These are phyloP conservation scores for Latrodectus elegans DNA, from an alignment of 2,888 invertebrate species.

Conservation along the genomic window DNA sequence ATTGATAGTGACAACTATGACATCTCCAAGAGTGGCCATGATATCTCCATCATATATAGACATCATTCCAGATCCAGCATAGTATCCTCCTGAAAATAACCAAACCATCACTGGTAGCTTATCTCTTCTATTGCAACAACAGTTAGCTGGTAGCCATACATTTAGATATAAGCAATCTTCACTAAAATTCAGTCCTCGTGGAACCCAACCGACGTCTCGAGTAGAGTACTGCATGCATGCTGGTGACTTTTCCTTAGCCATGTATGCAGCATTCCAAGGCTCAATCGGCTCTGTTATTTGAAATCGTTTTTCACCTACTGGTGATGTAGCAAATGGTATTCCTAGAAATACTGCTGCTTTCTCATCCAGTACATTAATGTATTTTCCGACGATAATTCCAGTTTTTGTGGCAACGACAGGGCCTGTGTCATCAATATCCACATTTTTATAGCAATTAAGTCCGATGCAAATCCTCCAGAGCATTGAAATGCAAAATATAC, in stretches of 20 bases:
- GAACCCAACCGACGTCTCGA: slow-evolving; percentile 66
- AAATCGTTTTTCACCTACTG: slow-evolving; percentile 70
- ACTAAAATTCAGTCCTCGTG: slow-evolving; percentile 13
- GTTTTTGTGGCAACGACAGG: no score
- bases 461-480: no score
- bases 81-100: slow-evolving; percentile 74
- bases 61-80: slow-evolving; percentile 72
- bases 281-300: slow-evolving; percentile 77
- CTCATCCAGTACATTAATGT: neutral
- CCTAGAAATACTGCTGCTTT: slow-evolving; percentile 69
- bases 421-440: no score
- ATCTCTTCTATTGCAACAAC: slow-evolving; percentile 75
- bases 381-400: neutral
- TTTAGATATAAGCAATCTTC: slow-evolving; percentile 90
- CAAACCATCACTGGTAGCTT: slow-evolving; percentile 81
- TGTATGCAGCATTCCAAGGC: slow-evolving; percentile 79
- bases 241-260: slow-evolving; percentile 62
- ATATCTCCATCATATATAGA: slow-evolving; percentile 77
- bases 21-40: slow-evolving; percentile 76
- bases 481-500: no score
- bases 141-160: slow-evolving; percentile 82
- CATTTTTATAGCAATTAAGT: no score
- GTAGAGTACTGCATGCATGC: slow-evolving; percentile 72
- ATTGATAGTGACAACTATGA: slow-evolving; percentile 78
- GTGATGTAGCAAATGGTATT: slow-evolving; percentile 72